phyloP scores from a whole-genome alignment of 2,888 invertebrate genomes.

The Aphodius sticticus region DNA sequence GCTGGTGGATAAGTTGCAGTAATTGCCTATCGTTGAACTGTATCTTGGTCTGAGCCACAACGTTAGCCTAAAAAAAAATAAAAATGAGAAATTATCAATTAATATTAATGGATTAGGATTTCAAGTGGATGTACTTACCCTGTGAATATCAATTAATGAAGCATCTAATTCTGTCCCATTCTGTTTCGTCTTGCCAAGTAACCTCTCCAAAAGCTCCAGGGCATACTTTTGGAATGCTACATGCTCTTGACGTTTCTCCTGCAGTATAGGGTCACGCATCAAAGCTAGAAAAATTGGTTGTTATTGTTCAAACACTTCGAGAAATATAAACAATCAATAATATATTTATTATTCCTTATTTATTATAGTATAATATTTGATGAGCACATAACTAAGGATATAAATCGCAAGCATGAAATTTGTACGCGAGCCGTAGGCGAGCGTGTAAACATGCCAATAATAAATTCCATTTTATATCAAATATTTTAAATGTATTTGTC shows the following conservation, averaged over 20 bases:
- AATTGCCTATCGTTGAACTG: conserved; percentile 94
- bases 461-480: no score
- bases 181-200: conserved; percentile 90
- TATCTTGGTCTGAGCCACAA: conserved; percentile 95
- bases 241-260: conserved; percentile 95
- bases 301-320: not conserved
- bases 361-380: no score
- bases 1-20: conserved; percentile 89
- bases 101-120: not conserved
- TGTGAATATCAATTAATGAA: conserved; percentile 88
- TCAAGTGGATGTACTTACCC: conserved; percentile 63
- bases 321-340: no score
- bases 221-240: conserved; percentile 96
- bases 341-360: no score
- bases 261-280: conserved; percentile 96
- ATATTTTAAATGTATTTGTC: no score
- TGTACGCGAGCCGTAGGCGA: no score
- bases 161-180: conserved; percentile 82
- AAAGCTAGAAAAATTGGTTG: conserved; percentile 66
- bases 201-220: conserved; percentile 85
- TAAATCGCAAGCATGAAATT: no score
- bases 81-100: conserved; percentile 27
- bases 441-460: no score
- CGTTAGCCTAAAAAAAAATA: conserved; percentile 74
- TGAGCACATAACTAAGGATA: no score